phyloP scores from a whole-genome alignment of 2,888 invertebrate species.

The Andricus quercusramuli region DNA sequence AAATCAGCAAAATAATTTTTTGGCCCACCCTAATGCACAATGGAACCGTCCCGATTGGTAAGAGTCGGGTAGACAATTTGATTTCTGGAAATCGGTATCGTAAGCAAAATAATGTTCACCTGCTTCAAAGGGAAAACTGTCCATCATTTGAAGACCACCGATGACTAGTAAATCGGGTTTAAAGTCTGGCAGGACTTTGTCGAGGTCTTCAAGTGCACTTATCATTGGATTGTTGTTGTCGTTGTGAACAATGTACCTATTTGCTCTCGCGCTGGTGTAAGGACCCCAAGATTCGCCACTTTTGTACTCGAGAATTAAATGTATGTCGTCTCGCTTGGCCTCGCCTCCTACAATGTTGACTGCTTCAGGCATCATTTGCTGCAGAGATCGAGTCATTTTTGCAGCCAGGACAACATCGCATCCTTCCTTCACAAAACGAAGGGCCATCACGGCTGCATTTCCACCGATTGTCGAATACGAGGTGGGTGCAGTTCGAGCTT shows the following conservation, averaged over 20 bases:
- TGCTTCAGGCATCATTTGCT: slow-evolving; percentile 81
- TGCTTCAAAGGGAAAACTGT: slow-evolving; percentile 86
- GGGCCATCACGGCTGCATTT: slow-evolving; percentile 92
- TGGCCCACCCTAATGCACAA: fast-evolving
- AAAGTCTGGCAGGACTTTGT: slow-evolving; percentile 82
- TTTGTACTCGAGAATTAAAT: slow-evolving; percentile 90
- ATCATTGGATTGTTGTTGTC: slow-evolving; percentile 89
- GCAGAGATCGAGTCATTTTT: slow-evolving; percentile 82
- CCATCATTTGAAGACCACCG: slow-evolving; percentile 94
- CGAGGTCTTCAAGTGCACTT: slow-evolving; percentile 86
- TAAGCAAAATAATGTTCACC: slow-evolving; percentile 76
- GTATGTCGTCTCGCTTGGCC: slow-evolving; percentile 87
- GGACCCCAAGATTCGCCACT: slow-evolving; percentile 89
- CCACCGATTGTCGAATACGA: slow-evolving; percentile 87
- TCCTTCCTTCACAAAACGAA: slow-evolving; percentile 87
- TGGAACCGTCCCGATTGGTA: too few relatives aligned
- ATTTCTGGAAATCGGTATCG: slow-evolving; percentile 13
- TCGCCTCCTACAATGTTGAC: slow-evolving; percentile 84
- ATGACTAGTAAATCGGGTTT: slow-evolving; percentile 88
- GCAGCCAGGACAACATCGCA: slow-evolving; percentile 88
- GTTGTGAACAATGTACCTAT: slow-evolving; percentile 91
- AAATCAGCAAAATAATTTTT: too few relatives aligned
- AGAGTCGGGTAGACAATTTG: not conserved
- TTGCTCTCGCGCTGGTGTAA: slow-evolving; percentile 87
- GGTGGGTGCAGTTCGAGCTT: slow-evolving; percentile 82